Conservation (phyloP, 2,797 vertebrate species). For the Lagorchestes hirsutus region DNA sequence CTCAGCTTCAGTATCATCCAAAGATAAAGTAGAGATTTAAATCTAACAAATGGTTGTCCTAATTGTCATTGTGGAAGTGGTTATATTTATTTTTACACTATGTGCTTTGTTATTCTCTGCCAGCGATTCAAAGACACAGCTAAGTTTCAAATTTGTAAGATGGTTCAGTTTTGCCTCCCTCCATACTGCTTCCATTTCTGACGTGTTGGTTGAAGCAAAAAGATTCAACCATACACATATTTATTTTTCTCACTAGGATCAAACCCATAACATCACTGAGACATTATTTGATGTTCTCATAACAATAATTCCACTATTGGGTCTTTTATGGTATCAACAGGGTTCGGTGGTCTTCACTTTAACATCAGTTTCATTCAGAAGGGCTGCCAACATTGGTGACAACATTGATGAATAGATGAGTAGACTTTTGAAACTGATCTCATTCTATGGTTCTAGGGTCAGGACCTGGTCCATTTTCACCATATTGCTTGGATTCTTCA, state of each 20-base stretch:
- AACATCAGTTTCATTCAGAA: not conserved
- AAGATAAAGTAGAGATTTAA: constrained; percentile 91
- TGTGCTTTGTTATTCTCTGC: constrained; percentile 71
- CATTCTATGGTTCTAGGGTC: not conserved
- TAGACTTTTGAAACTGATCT: not conserved
- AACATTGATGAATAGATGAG: not conserved
- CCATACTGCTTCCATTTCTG: not conserved
- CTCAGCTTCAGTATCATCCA: constrained; percentile 94
- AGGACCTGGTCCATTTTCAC: not conserved
- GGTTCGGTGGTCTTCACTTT: not conserved
- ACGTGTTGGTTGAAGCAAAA: not conserved
- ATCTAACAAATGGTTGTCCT: constrained; percentile 90
- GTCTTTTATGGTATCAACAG: not conserved
- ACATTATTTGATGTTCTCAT: not conserved
- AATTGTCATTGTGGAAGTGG: constrained; percentile 92
- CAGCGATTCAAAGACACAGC: not conserved
- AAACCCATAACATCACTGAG: not conserved
- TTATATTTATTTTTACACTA: constrained; percentile 94
- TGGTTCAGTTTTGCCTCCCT: not conserved
- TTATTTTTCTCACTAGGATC: not conserved
- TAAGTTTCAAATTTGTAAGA: not conserved
- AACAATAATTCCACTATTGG: not conserved
- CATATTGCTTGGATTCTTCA: not conserved
- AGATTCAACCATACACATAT: not conserved
- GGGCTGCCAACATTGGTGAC: not conserved